Conservation (phyloP, 2,888 invertebrate genomes). For the Hermodice carunculata region DNA sequence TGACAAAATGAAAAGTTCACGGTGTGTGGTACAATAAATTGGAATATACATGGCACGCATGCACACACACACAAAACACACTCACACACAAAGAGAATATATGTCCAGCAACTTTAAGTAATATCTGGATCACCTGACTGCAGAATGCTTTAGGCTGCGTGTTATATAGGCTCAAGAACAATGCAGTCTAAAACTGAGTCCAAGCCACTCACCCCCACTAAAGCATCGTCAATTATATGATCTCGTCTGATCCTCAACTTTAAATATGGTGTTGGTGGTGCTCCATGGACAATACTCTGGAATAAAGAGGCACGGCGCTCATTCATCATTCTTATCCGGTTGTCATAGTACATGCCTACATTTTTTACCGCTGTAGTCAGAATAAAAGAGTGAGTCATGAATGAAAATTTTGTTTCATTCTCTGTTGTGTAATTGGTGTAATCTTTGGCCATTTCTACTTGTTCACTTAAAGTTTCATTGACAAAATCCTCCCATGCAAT, state of each 20-base stretch:
- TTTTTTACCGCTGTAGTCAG: conserved; percentile 93
- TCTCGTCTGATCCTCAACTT: conserved; percentile 81
- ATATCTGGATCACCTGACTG: too few species aligned
- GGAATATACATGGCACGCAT: too few species aligned
- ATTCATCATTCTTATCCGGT: conserved; percentile 93
- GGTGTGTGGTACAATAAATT: too few species aligned
- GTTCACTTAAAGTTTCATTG: conserved; percentile 93
- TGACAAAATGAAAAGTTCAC: too few species aligned
- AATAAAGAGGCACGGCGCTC: conserved; percentile 89
- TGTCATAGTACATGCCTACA: conserved; percentile 92
- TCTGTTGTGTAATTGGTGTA: conserved; percentile 87
- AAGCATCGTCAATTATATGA: conserved; percentile 91
- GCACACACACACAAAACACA: too few species aligned
- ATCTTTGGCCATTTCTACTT: conserved; percentile 94
- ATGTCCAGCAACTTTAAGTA: too few species aligned
- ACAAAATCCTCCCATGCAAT: conserved; percentile 92
- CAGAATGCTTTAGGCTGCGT: too few species aligned
- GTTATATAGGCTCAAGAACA: not conserved
- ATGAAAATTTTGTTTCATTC: conserved; percentile 75
- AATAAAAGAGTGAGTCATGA: conserved; percentile 91
- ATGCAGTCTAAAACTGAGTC: not conserved
- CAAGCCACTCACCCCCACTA: conserved; percentile 81
- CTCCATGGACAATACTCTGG: conserved; percentile 84
- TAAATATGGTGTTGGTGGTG: conserved; percentile 77
- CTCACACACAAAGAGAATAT: too few species aligned